Conservation (phyloP, 2,888 invertebrate species). For the Drosophila dives region DNA sequence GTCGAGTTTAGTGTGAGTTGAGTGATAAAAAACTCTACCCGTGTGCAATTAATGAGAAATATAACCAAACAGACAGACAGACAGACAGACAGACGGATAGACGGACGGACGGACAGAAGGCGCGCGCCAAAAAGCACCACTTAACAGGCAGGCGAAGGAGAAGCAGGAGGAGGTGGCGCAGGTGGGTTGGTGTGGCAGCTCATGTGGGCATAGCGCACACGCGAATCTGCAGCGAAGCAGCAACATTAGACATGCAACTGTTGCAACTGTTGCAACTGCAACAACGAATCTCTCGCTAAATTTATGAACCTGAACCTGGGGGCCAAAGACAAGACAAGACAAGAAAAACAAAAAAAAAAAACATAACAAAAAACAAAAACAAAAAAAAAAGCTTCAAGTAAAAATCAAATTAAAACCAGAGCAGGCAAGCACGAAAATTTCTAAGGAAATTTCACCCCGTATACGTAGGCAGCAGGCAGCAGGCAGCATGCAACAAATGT, state of each 20-base stretch:
- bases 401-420: conserved; percentile 82
- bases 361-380: conserved; percentile 13
- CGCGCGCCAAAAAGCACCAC: conserved; percentile 36
- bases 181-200: conserved; percentile 6
- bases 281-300: conserved; percentile 71
- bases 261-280: conserved; percentile 22
- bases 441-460: conserved; percentile 82
- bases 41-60: conserved; percentile 52
- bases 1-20: conserved; percentile 17
- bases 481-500: conserved; percentile 45
- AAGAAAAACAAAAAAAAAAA: conserved; percentile 34
- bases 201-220: conserved; percentile 75
- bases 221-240: conserved; percentile 78
- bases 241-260: conserved; percentile 81
- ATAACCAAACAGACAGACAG: conserved; percentile 25
- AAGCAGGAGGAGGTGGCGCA: neutral
- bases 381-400: conserved; percentile 57
- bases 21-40: conserved; percentile 56
- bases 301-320: conserved; percentile 82
- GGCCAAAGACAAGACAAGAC: conserved; percentile 47
- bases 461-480: conserved; percentile 57
- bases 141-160: neutral
- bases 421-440: conserved; percentile 82
- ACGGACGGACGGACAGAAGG: conserved; percentile 1
- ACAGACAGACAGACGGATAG: neutral